Evolutionary conservation across 2,888 invertebrate species (phyloP), one percentile per base, ranked within the genome.

Genomic region (Timandra comae): DNA sequence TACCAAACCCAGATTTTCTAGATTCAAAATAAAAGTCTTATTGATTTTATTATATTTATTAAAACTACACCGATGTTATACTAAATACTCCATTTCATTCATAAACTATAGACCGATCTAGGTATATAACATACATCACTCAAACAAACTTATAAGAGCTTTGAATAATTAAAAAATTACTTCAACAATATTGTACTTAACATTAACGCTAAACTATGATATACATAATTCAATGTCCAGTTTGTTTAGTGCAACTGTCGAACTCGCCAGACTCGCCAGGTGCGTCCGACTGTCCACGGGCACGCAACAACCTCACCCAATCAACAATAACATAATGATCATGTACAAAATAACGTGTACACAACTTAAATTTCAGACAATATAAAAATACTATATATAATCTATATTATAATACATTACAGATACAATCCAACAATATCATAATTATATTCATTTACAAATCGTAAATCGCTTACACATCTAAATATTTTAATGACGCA

Each of bases 121-220:
- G 56, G 65, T 70, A 68, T 65, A n/a, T 55, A 67, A 68, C 69
- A 63, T 76, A 75, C 72, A 69, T 72, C 77, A 73, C 59, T 69
- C 67, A 69, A 76, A 71, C 62, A 70, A 80, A 74, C 57, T 62
- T 70, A 69, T 63, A 69, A 73, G 75, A 77, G 77, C 71, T 63
- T 70, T 63, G 67, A 68, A 69, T 63, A 66, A 64, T 56, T 70
- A 63, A 63, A 66, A 69, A 67, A 64, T 69, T 73, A 72, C 50
- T 67, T 72, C 64, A 79, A 80, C 79, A 79, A 76, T 73, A 81
- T 84, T 84, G 84, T 84, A 81, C 84, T 84, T 84, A 82, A 76
- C 54, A 69, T 67, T 80, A 78, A 65, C 46, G 54, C 74, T 77
- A 72, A 63, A 57, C 57, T 67, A 74, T 66, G 70, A 70, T 74